phyloP scores from a whole-genome alignment of 2,113 vertebrate species.

The Labeo catla region DNA sequence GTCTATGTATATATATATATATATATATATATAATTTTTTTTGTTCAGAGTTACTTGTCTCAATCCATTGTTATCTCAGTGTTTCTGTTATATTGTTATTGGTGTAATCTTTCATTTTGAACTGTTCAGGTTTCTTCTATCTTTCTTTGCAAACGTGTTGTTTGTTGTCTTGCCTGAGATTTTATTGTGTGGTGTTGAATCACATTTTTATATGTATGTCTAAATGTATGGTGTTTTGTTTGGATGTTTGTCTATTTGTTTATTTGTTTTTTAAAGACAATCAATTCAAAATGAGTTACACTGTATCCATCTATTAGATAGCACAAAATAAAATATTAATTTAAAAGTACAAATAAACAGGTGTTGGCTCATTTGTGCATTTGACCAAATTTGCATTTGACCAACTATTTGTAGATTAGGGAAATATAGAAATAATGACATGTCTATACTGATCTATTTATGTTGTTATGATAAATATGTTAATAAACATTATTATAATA shows the following conservation, averaged over 20 bases:
- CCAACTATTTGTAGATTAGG: not conserved
- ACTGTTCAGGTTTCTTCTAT: not conserved
- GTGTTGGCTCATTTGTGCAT: not conserved
- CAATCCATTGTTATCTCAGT: not conserved
- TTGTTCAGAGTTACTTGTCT: not conserved
- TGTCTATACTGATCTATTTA: not conserved
- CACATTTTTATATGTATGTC: not conserved
- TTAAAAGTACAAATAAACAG: too few species aligned
- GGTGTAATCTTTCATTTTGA: not conserved
- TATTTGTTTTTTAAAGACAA: not conserved
- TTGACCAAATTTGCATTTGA: not conserved
- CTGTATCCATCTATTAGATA: not conserved
- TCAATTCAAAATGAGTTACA: not conserved
- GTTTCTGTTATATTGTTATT: not conserved
- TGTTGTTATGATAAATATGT: not conserved
- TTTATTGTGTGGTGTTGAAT: not conserved
- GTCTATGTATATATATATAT: not conserved
- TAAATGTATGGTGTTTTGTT: not conserved
- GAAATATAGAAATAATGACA: not conserved
- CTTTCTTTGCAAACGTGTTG: not conserved
- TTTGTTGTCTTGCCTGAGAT: not conserved
- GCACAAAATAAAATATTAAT: not conserved
- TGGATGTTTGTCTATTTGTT: too few species aligned
- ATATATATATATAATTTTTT: too few species aligned
- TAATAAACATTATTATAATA: too few species aligned